Evolutionary conservation across 2,797 vertebrate genomes (phyloP), one percentile per base, ranked within the genome.

Genomic region (Trachops cirrhosus): DNA sequence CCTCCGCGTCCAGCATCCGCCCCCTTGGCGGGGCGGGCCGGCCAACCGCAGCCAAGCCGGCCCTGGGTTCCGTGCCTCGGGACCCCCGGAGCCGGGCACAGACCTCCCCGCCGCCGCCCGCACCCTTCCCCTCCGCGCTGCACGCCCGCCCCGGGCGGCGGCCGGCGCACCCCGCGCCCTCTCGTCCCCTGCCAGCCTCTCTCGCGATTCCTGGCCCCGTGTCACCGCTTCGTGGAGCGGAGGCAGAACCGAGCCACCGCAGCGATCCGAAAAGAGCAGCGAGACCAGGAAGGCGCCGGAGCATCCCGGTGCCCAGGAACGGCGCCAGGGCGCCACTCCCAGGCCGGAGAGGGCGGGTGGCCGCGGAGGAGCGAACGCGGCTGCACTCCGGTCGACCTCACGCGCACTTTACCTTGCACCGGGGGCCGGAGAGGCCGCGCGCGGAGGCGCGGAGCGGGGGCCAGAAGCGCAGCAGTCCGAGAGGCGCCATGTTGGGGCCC

Each of bases 401-500:
- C 54, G 7, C 7, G 54, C 11, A 2, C 44, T 11, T 90, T 96
- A 97, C 96, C 96, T 94, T 44, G 68, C 68, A 15, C 73, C 71
- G 44, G 54, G 83, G 14, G 29, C 85, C 94, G 39, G 83, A 24
- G 3, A 54, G 52, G 15, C 95, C 74, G 32, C 96, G 77, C 4
- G 91, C 26, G 21, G 94, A 80, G 79, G 96, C 82, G 92, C 97
- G 41, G 93, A 96, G 97, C 68, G 90, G 19, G 0, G 94, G 48
- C 24, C 89, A 15, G 14, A 44, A 24, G 46, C 96, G 79, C 24
- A 98, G 91, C 14, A 96, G 89, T 50, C 90, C 96, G 83, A 96
- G 83, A 1, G 98, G 98, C 92, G 98, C 98, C 98, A 98, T 98
- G 92, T 98, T 98, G 97, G 37, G 54, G 75, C 34, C 54, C 2